A percentile compares a stretch with the other conserved stretches of the same genome.
Evolutionary conservation across 2,888 invertebrate species (phyloP).

Genomic region (Catocala sponsa): DNA sequence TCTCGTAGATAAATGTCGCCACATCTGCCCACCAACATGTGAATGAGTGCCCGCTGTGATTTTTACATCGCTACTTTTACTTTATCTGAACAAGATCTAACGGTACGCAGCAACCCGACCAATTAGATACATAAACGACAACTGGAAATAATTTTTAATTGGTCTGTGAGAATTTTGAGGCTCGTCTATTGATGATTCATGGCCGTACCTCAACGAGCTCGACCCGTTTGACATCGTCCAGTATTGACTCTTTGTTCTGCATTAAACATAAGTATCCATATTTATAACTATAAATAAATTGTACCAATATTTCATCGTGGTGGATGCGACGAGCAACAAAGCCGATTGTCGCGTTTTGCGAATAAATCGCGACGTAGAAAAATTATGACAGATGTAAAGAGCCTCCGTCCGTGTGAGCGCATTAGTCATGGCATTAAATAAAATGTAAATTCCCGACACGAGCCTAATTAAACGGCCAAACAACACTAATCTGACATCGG

Average conservation of each 20-base stretch:
- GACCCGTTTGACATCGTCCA: conserved; percentile 59
- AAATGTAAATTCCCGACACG: conserved; percentile 73
- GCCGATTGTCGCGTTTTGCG: conserved; percentile 79
- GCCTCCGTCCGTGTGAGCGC: conserved; percentile 62
- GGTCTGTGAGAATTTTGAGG: conserved; percentile 64
- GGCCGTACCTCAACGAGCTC: conserved; percentile 47
- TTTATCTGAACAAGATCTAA: conserved; percentile 65
- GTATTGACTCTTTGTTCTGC: conserved; percentile 63
- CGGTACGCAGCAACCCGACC: conserved; percentile 63
- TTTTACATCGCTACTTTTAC: conserved; percentile 71
- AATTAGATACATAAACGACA: conserved; percentile 68
- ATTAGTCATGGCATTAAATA: conserved; percentile 84
- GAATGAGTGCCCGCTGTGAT: conserved; percentile 72
- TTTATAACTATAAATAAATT: conserved; percentile 74
- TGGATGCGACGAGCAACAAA: conserved; percentile 71
- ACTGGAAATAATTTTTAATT: conserved; percentile 74
- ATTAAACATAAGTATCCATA: conserved; percentile 62
- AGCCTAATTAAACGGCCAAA: conserved; percentile 74
- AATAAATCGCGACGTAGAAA: conserved; percentile 86
- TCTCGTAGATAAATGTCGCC: conserved; percentile 60
- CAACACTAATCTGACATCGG: conserved; percentile 69
- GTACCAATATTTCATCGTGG: conserved; percentile 70
- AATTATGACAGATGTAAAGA: conserved; percentile 85
- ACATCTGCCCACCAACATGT: conserved; percentile 70
- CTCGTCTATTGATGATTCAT: conserved; percentile 69